Conservation (phyloP, 2,113 vertebrate species). For the Melanostigma gelatinosum region DNA sequence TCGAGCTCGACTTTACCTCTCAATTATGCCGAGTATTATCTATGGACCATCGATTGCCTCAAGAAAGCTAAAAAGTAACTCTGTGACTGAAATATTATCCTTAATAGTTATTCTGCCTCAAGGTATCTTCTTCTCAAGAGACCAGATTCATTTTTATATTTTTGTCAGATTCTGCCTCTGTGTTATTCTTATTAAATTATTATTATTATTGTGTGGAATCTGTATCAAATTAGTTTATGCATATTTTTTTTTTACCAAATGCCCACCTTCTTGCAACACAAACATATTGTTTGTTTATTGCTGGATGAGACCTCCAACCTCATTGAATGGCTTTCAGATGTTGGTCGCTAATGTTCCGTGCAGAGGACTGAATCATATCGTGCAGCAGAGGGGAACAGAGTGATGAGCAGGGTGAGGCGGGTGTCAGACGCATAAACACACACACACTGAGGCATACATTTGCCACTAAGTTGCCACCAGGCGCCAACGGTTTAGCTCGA, state of each 20-base stretch:
- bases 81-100: neutral
- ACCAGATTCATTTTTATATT: neutral
- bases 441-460: neutral
- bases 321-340: constrained; percentile 13
- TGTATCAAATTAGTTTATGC: neutral
- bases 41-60: neutral
- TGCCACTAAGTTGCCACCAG: constrained; percentile 6
- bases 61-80: neutral
- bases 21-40: neutral
- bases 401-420: too few species aligned
- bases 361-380: neutral
- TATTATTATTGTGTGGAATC: constrained; percentile 2
- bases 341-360: constrained; percentile 3
- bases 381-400: constrained; percentile 11
- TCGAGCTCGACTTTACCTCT: neutral
- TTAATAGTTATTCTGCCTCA: neutral
- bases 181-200: neutral
- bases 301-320: neutral
- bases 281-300: neutral
- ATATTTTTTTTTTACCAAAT: neutral
- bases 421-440: too few species aligned
- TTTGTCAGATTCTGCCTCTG: neutral
- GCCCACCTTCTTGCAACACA: neutral
- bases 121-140: neutral
- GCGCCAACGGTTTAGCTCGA: too few species aligned